Percentiles rank a stretch among this genome's conserved stretches.
These are phyloP conservation scores for Enoplosus armatus DNA, from an alignment of 2,797 vertebrate genomes.

Conservation along the genomic window DNA sequence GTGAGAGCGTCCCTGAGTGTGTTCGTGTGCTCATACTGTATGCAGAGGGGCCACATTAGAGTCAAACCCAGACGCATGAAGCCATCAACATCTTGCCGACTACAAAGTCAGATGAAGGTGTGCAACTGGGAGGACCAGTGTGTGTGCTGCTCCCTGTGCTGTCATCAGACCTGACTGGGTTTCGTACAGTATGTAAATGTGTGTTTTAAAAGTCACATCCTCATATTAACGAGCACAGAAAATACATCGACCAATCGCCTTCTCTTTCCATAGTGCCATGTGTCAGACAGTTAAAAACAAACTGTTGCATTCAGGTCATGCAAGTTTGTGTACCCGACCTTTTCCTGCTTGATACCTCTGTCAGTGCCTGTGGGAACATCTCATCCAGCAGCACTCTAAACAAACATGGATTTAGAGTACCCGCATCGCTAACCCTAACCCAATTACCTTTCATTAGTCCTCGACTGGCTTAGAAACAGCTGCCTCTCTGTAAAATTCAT, in stretches of 20 bases:
- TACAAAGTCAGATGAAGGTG: conserved; percentile 37
- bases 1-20: neutral
- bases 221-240: neutral
- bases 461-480: conserved; percentile 18
- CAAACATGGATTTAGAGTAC: too few relatives aligned
- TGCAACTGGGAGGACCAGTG: neutral
- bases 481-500: conserved; percentile 53
- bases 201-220: neutral
- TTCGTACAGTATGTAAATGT: too few relatives aligned
- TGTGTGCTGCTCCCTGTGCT: neutral
- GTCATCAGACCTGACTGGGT: conserved; percentile 14
- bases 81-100: conserved; percentile 17
- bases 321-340: conserved; percentile 42
- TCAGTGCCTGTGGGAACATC: conserved; percentile 16
- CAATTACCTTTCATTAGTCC: conserved; percentile 44
- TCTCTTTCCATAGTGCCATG: neutral
- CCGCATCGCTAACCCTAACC: too few relatives aligned
- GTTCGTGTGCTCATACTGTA: neutral
- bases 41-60: conserved; percentile 9
- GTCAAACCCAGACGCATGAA: conserved; percentile 28
- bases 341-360: conserved; percentile 8
- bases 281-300: conserved; percentile 14
- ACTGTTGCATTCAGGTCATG: conserved; percentile 9
- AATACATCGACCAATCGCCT: neutral
- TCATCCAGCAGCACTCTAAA: neutral